Base-by-base conservation (phyloP, 2,888 invertebrate genomes). In the Augochlorella aurata region DNA sequence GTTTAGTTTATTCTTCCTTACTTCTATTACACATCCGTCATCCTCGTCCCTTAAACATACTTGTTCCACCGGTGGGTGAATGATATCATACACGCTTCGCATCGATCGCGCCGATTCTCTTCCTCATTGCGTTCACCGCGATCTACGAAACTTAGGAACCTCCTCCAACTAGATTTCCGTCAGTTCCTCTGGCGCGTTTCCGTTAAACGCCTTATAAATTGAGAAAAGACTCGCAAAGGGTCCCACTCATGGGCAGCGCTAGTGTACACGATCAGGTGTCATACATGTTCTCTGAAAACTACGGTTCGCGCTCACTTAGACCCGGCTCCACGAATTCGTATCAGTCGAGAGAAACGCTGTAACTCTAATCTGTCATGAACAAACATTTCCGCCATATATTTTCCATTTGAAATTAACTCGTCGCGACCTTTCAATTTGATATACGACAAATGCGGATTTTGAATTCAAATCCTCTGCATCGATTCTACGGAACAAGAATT, bases 11-110 rank as follows among this genome's bases (percentile, higher is more conserved):
- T 70, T 54, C 14, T 10, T 21, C 44, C 52, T 45, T 29, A 54
- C 71, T 54, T 29, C 50, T 10, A 24, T 16, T 29, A 24, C 65
- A 21, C 58, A 47, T 47, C 52, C n/a, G 16, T 44, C 45, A 54
- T 66, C 76, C 72, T 58, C 58, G 21, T 77, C 29, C 16, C 38
- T 77, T 54, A 68, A 76, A 74, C 72, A 73, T 52, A 66, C 68
- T 54, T 65, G 12, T 29, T n/a, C 44, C 54, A 24, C 44, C 24
- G 12, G 10, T 52, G 10, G 3, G 47, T 12, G 38, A 52, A 58
- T 49, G 21, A 29, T 50, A 70, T 54, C 47, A 16, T 61, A 67
- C 29, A 10, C 29, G 24, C 58, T 76, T 38, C 24, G 29, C 44
- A 45, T 70, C 24, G 21, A 29, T 29, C 65, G 5, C 14, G 49